Base-by-base conservation (phyloP, 2,888 invertebrate species). In the Sericinus montela region DNA sequence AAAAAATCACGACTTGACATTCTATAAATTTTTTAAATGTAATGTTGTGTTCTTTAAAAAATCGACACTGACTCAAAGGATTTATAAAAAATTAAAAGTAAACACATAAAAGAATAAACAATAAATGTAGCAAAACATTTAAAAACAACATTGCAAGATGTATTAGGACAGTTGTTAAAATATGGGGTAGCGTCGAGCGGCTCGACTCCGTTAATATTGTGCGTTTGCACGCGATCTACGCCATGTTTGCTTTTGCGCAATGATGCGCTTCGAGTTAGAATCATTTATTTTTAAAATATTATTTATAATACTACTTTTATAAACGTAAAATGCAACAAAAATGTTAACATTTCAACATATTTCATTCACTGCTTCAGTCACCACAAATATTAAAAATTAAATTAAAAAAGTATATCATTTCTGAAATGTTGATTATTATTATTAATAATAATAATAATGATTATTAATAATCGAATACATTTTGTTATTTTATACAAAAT, bases 111-210 rank as follows among this genome's bases (percentile, higher is more conserved):
- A 74, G 76, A 75, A 78, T 77, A 82, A 86, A 87, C 79, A 84
- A 79, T 80, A 80, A n/a, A 79, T 80, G 75, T 83, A 75, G 83
- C 80, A 80, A 81, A 84, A 86, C 84, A 84, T 79, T 85, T 84
- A 81, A 86, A 87, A 87, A 87, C 79, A 88, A 88, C 85, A 88
- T 86, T 84, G 86, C 82, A 85, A 87, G 88, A 88, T 88, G 86
- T 85, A 88, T 87, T 87, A 86, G 88, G 87, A 88, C 88, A 88
- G 88, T 88, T 88, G 88, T 88, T 88, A 88, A 88, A 88, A 88
- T 87, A 88, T 86, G 80, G 88, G 88, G 88, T 86, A 81, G 80
- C 75, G 72, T 74, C 65, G 69, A 72, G 61, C 78, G 72, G 78
- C 73, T 79, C 78, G 78, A 77, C 75, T 79, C 72, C 74, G 67